Evolutionary conservation across 2,113 vertebrate species (phyloP), one percentile per base, ranked within the genome.

Genomic region (Microtus montanus): DNA sequence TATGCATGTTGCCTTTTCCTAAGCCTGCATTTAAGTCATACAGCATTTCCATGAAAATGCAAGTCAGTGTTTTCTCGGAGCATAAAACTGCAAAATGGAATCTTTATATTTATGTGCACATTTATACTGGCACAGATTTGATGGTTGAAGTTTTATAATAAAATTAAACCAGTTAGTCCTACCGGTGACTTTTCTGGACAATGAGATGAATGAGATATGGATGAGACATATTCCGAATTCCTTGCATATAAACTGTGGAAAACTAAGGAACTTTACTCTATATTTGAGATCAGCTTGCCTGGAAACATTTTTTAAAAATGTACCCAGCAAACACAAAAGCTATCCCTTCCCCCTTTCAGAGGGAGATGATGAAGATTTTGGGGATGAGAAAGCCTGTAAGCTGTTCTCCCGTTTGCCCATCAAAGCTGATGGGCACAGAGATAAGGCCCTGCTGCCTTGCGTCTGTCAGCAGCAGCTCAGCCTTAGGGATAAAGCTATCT

Each of bases 51-150:
- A 58, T 70, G 91, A 92, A 92, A 80, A 92, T 19, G 35, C 28
- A 68, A 89, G 49, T 61, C 17, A 89, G 20, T 87, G n/a, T 10
- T 93, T 96, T 89, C 35, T 79, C 28, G n/a, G 44, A 20, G 80
- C 93, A 54, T 74, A 58, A 89, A 35, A 73, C 58, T 74, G 28
- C 61, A 78, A 79, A 83, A 87, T 38, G 64, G 3, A 7, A 90
- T 8, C 26, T 61, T 71, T 92, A 35, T 87, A 89, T 91, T 89
- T 74, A 87, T 28, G 19, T 90, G 26, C 10, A 75, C 58, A 80
- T 52, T n/a, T 44, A 68, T 61, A 64, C 2, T 87, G 66, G 68
- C n/a, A 80, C n/a, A 28, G 28, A 87, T 49, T 74, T 87, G 26
- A 73, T 68, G 82, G 52, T 68, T 44, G 9, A 89, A 38, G 78